phyloP scores from a whole-genome alignment of 2,888 invertebrate genomes.

The Blastobasis adustella region DNA sequence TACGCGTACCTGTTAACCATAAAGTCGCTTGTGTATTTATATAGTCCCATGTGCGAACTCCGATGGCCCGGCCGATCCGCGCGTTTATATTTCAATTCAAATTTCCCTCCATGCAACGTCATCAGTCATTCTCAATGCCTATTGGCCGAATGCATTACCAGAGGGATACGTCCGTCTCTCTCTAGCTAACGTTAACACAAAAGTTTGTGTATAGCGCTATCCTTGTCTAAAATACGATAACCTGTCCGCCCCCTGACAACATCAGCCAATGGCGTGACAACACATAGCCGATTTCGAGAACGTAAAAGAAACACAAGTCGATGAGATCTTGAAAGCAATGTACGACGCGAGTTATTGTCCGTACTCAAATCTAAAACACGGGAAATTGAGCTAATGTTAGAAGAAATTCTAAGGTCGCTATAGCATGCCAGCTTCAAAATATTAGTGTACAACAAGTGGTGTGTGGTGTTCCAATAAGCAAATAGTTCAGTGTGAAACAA shows the following conservation, averaged over 20 bases:
- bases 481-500: slow-evolving; percentile 10
- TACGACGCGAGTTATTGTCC: slow-evolving; percentile 48
- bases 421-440: slow-evolving; percentile 48
- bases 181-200: slow-evolving; percentile 5
- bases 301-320: slow-evolving; percentile 17
- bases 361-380: slow-evolving; percentile 38
- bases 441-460: slow-evolving; percentile 27
- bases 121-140: too few relatives aligned
- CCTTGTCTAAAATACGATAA: slow-evolving; percentile 19
- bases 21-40: too few relatives aligned
- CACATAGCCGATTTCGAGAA: slow-evolving; percentile 55
- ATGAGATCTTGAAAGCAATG: slow-evolving; percentile 52
- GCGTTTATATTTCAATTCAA: too few relatives aligned
- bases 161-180: slow-evolving; percentile 10
- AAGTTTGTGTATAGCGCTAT: slow-evolving; percentile 14
- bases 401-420: slow-evolving; percentile 16
- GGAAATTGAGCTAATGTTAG: slow-evolving; percentile 41
- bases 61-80: too few relatives aligned
- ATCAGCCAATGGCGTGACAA: slow-evolving; percentile 42
- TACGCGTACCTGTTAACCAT: too few relatives aligned
- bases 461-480: slow-evolving; percentile 24
- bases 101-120: too few relatives aligned
- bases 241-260: slow-evolving; percentile 30
- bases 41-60: too few relatives aligned
- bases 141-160: too few relatives aligned